Evolutionary conservation across 2,113 vertebrate genomes (phyloP), one percentile per base, ranked within the genome.

Genomic region (Notiomystis cincta): DNA sequence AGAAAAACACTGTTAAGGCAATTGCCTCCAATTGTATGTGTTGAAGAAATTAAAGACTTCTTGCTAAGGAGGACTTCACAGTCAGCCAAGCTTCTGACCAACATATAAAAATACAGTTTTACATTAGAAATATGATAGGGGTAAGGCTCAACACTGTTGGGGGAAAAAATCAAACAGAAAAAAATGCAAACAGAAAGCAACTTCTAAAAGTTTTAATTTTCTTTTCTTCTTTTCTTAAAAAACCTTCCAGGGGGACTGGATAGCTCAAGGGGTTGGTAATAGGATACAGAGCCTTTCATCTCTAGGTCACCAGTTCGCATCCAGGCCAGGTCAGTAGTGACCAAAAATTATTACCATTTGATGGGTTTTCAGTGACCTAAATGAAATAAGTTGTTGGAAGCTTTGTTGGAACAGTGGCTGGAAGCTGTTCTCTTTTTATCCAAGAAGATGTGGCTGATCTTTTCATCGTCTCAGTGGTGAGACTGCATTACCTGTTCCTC

Each of bases 291-390:
- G 37, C 95, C 93, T 97, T 97, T 97, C 96, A 96, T 81, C 96
- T 95, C 95, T 97, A 97, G 96, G 96, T 96, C 95, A 97, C 88
- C 95, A 96, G 88, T 94, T 96, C 47, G 85, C 95, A 96, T 88
- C 95, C 96, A 97, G 95, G 94, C 95, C 95, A 97, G 95, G 96
- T 97, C 96, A 97, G 96, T 97, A 97, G 79, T 96, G 95, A 97
- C 95, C 96, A 96, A 86, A 96, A 92, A 71, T 92, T 96, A 53
- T 96, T 96, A 96, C 92, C 87, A 90, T 96, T 80, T 96, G 67
- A 96, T 93, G 92, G 35, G 13, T 73, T 90, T 96, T 96, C 85
- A 94, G 79, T 95, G 90, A 94, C 92, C 95, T 92, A 38, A 81
- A 71, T 94, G 72, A 88, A 92, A 75, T 67, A 62, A 90, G 9